Conservation (phyloP, 2,888 invertebrate genomes). For the Pharmacophagus antenor region DNA sequence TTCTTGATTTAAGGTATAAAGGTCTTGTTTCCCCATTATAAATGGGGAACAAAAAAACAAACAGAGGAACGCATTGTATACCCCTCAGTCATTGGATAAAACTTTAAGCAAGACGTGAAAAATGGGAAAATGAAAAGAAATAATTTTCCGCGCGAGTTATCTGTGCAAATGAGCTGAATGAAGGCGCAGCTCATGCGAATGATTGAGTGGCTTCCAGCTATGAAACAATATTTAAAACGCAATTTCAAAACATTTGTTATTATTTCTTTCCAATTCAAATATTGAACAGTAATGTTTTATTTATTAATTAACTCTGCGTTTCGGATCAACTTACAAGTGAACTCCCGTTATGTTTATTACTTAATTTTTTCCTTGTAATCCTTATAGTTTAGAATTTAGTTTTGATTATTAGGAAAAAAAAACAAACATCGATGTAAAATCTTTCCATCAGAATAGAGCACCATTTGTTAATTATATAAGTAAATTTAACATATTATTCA, state of each 20-base stretch:
- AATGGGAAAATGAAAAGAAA: slow-evolving; percentile 80
- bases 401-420: neutral
- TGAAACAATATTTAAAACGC: slow-evolving; percentile 71
- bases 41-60: slow-evolving; percentile 55
- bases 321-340: too few species aligned
- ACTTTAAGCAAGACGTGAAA: slow-evolving; percentile 79
- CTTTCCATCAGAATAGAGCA: neutral
- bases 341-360: too few species aligned
- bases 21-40: slow-evolving; percentile 34
- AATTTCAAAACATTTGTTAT: slow-evolving; percentile 25
- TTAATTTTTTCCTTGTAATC: too few species aligned
- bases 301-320: too few species aligned
- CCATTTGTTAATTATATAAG: neutral
- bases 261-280: neutral
- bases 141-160: slow-evolving; percentile 79
- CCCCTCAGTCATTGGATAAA: slow-evolving; percentile 56
- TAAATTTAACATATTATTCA: too few species aligned
- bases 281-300: neutral
- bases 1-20: neutral
- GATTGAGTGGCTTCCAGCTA: slow-evolving; percentile 68
- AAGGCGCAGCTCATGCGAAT: slow-evolving; percentile 69
- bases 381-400: too few species aligned
- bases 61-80: slow-evolving; percentile 52
- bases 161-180: slow-evolving; percentile 82
- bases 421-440: neutral